Conservation (phyloP, 1,140 invertebrate species). For the Brachionus calyciflorus region DNA sequence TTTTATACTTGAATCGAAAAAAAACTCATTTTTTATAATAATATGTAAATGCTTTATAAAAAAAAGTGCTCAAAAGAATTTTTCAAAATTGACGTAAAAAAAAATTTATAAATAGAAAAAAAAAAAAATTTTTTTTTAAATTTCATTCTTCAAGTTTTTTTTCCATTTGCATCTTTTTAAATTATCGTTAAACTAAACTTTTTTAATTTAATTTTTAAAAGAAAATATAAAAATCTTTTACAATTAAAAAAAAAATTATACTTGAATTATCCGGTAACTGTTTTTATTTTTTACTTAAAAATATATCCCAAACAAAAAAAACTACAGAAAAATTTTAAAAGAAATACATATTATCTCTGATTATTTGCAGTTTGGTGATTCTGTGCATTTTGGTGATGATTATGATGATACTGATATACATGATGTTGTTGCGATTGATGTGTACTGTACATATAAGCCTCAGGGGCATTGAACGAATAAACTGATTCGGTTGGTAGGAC, state of each 20-base stretch:
- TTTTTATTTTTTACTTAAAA: not conserved
- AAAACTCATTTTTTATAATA: too few species aligned
- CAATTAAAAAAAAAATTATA: not conserved
- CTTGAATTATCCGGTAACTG: not conserved
- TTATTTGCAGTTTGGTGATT: constrained; percentile 2
- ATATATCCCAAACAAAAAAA: not conserved
- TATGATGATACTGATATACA: not conserved
- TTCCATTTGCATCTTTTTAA: not conserved
- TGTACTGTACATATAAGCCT: not conserved
- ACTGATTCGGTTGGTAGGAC: constrained; percentile 24
- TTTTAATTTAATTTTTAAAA: not conserved
- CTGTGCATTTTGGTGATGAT: not conserved
- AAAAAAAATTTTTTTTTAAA: too few species aligned
- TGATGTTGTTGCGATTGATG: constrained; percentile 14
- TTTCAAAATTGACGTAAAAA: too few species aligned
- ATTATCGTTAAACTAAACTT: not conserved
- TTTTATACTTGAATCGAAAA: too few species aligned
- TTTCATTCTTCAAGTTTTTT: too few species aligned
- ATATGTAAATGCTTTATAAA: too few species aligned
- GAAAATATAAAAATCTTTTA: not conserved
- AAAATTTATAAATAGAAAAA: too few species aligned
- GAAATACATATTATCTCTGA: not conserved
- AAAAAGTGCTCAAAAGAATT: too few species aligned
- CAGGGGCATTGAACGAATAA: not conserved
- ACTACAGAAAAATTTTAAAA: not conserved